Percentiles rank a stretch among this genome's conserved stretches.
Evolutionary conservation across 23 tunicate species (phyloP).

Genomic region (Phallusia fumigata): DNA sequence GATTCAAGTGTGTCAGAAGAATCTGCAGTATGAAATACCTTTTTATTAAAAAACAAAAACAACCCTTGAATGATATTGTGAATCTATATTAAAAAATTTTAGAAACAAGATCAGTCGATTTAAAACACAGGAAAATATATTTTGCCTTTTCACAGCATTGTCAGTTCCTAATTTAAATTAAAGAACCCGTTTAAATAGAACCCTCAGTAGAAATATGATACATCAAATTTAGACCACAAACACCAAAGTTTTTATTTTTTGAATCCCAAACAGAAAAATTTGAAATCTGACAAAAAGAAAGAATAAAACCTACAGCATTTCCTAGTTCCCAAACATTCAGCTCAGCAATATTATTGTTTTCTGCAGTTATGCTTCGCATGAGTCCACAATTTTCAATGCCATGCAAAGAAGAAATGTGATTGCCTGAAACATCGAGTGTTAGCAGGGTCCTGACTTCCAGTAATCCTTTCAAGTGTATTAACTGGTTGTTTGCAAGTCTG

Average conservation of each 20-base stretch:
- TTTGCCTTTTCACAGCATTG: neutral
- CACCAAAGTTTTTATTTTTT: too few relatives aligned
- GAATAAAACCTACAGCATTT: slow-evolving; percentile 44
- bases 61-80: too few relatives aligned
- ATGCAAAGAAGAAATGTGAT: slow-evolving; percentile 50
- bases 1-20: slow-evolving; percentile 31
- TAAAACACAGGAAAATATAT: too few relatives aligned
- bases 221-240: too few relatives aligned
- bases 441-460: slow-evolving; percentile 19
- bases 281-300: too few relatives aligned
- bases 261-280: neutral
- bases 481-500: slow-evolving; percentile 65
- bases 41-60: neutral
- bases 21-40: slow-evolving; percentile 38
- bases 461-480: slow-evolving; percentile 41
- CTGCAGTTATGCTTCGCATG: slow-evolving; percentile 24
- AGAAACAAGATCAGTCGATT: too few relatives aligned
- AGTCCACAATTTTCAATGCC: slow-evolving; percentile 51
- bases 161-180: neutral
- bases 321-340: slow-evolving; percentile 19
- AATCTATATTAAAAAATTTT: too few relatives aligned
- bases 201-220: too few relatives aligned
- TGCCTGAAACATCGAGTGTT: slow-evolving; percentile 51
- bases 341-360: slow-evolving; percentile 25
- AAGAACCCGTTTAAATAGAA: too few relatives aligned